Base-by-base conservation (phyloP, 2,888 invertebrate species). In the Synanthedon formicaeformis region DNA sequence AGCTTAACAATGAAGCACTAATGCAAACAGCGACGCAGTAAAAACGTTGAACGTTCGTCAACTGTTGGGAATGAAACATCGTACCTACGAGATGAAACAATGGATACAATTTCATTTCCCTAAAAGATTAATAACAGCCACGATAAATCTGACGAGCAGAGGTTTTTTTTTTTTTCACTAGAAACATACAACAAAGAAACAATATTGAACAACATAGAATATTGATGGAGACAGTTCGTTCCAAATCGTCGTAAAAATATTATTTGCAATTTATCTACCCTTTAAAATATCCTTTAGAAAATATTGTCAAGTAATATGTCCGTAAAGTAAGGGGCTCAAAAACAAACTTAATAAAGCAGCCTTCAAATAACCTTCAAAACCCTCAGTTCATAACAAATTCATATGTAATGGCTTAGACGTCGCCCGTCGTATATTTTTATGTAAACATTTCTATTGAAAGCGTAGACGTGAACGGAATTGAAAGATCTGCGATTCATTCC, bases 11-110 rank as follows among this genome's bases (percentile, higher is more conserved):
- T 69, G 67, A 64, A 62, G 60, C 67, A 60, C 58, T 65, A 69
- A 75, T 67, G 75, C 73, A 72, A 76, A 76, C 71, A 73, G 61
- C 66, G 64, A 69, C 70, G 68, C 13, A 40, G 34, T 34, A 50
- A 40, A 50, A 50, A 50, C 40, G 50, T 18, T 50, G 40, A 50
- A 12, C 50, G 68, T 64, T 69, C 64, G 66, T 52, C 73, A 70
- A 74, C 72, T 69, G 72, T 58, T 60, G 58, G 61, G 65, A 69
- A 66, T 64, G 67, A 73, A 74, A 73, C 70, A 71, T 63, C 60
- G 49, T 16, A 18, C 49, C 49, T 18, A 23, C 18, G 23, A 12
- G 8, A 8, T 18, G 49, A 49, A 8, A 49, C 49, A 49, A 49
- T 49, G 16, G 34, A 34, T 34, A 34, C 34, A 34, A 34, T 34